A percentile compares a stretch with the other conserved stretches of the same genome.
phyloP scores from a whole-genome alignment of 2,113 vertebrate genomes.

The Chionomys nivalis region DNA sequence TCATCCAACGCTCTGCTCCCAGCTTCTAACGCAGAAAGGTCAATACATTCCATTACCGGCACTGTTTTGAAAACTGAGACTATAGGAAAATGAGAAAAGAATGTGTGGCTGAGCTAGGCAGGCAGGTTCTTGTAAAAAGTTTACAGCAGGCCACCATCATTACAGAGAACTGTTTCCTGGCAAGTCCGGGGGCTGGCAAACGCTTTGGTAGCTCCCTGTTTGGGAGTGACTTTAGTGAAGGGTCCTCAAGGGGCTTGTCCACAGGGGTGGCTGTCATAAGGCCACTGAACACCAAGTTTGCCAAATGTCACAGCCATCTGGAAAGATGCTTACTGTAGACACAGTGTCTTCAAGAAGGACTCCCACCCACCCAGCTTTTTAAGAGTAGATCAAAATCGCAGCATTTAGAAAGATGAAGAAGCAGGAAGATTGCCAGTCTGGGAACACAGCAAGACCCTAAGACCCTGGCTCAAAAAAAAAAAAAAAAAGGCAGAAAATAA shows the following conservation, averaged over 20 bases:
- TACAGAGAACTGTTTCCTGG: not conserved
- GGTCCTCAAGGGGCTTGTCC: no score
- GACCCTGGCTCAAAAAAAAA: not conserved
- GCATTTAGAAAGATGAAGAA: no score
- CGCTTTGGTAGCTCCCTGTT: fast-evolving
- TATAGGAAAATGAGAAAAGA: not conserved
- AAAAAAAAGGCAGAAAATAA: not conserved
- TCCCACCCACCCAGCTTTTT: not conserved
- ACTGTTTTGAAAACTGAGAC: not conserved
- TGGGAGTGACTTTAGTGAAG: not conserved
- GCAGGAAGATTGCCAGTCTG: not conserved
- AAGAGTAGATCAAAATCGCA: not conserved
- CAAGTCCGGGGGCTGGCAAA: not conserved
- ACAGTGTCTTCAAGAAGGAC: not conserved
- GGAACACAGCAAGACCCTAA: not conserved
- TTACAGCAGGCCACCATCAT: not conserved
- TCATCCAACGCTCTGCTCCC: not conserved
- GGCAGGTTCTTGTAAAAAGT: not conserved
- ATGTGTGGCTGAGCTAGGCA: not conserved
- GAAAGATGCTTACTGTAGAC: not conserved
- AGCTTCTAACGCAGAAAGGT: not conserved
- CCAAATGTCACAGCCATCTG: not conserved
- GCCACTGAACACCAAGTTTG: not conserved
- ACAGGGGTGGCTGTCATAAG: fast-evolving
- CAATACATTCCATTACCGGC: not conserved